A percentile compares a stretch with the other conserved stretches of the same genome.
These are phyloP conservation scores for Propithecus coquereli DNA, from an alignment of 2,113 vertebrate genomes.

Conservation along the genomic window DNA sequence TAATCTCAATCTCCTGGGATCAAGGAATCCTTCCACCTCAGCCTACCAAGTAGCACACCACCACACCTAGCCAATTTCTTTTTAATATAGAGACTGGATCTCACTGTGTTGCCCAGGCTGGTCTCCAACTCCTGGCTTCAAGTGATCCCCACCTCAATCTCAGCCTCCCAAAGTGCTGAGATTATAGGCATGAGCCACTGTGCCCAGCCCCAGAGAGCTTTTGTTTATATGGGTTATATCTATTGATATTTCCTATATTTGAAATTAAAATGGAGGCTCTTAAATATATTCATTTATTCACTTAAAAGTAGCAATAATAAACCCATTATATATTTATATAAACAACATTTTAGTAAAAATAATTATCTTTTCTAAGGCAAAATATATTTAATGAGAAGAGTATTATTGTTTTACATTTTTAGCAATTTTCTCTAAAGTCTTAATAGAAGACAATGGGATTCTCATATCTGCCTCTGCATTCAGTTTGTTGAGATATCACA, in stretches of 20 bases:
- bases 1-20: too few species aligned
- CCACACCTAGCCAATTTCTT: too few species aligned
- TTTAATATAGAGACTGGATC: too few species aligned
- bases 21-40: too few species aligned
- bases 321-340: not conserved
- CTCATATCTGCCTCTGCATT: not conserved
- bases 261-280: not conserved
- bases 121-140: too few species aligned
- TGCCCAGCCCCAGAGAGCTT: not conserved
- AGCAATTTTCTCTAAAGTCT: not conserved
- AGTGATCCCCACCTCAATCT: too few species aligned
- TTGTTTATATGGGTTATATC: not conserved
- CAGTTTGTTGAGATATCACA: not conserved
- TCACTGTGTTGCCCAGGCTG: too few species aligned
- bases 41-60: too few species aligned
- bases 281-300: not conserved
- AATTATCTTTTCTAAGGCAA: constrained; percentile 15
- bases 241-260: not conserved
- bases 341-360: not conserved
- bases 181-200: too few species aligned
- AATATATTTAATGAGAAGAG: not conserved
- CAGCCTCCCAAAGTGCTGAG: too few species aligned
- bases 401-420: not conserved
- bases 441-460: not conserved
- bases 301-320: not conserved